These are phyloP conservation scores for Ceyx cyanopectus DNA, from an alignment of 2,113 vertebrate species.

Conservation along the genomic window DNA sequence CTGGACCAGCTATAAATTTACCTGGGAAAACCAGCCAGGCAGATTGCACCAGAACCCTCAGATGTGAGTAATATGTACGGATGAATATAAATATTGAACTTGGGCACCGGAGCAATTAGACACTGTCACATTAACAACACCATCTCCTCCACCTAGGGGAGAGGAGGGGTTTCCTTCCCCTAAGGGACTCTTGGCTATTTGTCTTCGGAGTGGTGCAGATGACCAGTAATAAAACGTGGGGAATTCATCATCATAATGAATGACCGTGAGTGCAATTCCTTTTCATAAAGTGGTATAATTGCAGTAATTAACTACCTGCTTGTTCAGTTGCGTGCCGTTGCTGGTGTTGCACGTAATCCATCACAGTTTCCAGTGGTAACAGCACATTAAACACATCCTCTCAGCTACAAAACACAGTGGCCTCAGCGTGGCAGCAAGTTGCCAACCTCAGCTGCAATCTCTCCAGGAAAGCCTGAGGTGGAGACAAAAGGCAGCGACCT, in stretches of 20 bases:
- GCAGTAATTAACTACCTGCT: conserved; percentile 38
- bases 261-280: neutral
- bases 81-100: neutral
- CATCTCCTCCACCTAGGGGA: accelerated
- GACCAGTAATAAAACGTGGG: neutral
- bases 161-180: neutral
- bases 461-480: neutral
- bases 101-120: neutral
- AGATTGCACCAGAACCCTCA: neutral
- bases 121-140: neutral
- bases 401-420: neutral
- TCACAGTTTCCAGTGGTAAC: neutral
- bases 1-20: neutral
- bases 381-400: neutral
- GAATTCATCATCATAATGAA: conserved; percentile 10
- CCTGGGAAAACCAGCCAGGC: neutral
- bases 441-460: neutral
- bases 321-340: neutral
- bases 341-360: neutral
- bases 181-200: neutral
- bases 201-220: neutral
- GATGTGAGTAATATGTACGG: neutral
- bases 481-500: neutral
- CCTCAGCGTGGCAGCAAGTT: neutral
- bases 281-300: neutral